Evolutionary conservation across 1,140 invertebrate genomes (phyloP).

Genomic region (Drosophila ercepeae): DNA sequence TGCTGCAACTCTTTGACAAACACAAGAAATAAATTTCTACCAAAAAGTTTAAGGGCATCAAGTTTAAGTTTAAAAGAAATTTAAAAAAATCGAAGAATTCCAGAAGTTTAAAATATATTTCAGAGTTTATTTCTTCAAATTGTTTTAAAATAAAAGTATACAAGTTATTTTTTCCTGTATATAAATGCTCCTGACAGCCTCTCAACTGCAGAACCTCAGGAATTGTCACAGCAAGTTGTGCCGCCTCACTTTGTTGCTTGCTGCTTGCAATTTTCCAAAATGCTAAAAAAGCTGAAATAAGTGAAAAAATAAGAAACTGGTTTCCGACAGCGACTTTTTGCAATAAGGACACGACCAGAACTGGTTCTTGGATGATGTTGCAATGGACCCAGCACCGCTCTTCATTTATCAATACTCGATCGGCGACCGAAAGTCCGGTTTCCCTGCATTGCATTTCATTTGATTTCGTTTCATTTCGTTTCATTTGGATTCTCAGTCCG

Average conservation of each 20-base stretch:
- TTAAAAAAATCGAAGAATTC: no score
- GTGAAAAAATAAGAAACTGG: slow-evolving; percentile 53
- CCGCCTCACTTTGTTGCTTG: slow-evolving; percentile 2
- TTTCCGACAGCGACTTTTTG: slow-evolving; percentile 28
- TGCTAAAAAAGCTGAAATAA: slow-evolving; percentile 47
- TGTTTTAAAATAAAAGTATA: no score
- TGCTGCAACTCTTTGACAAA: slow-evolving; percentile 19
- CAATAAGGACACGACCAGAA: slow-evolving; percentile 51
- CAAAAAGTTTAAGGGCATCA: not conserved
- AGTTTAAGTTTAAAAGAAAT: not conserved
- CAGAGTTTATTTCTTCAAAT: no score
- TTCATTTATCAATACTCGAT: slow-evolving; percentile 69
- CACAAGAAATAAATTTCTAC: not conserved
- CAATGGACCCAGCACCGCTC: slow-evolving; percentile 45
- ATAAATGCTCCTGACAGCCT: slow-evolving; percentile 16
- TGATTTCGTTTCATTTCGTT: slow-evolving; percentile 43
- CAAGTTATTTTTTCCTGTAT: not conserved
- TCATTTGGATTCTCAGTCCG: slow-evolving; percentile 29
- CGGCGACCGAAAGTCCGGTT: slow-evolving; percentile 50
- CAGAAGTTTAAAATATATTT: no score
- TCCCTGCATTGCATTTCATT: slow-evolving; percentile 51
- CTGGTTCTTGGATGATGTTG: slow-evolving; percentile 46
- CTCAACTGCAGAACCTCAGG: slow-evolving; percentile 51
- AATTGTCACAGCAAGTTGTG: slow-evolving; percentile 62
- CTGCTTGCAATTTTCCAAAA: slow-evolving; percentile 68